Percentiles rank a stretch among this genome's conserved stretches.
Evolutionary conservation across 1,140 invertebrate genomes (phyloP).

Genomic region (Antheraea pernyi): DNA sequence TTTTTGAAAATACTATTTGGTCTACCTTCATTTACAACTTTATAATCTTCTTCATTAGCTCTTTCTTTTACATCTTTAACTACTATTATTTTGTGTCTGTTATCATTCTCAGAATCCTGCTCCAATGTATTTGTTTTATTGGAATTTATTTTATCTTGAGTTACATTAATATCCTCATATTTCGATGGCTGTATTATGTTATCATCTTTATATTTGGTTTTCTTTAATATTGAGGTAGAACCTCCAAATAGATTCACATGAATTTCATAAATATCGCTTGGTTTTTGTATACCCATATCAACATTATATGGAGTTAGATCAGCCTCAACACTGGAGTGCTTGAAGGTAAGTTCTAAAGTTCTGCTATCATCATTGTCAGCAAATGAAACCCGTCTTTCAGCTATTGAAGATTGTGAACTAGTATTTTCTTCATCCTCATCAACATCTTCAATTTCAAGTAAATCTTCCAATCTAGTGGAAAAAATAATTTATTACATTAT

Average conservation of each 20-base stretch:
- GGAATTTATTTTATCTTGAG: neutral
- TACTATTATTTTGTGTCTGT: conserved; percentile 39
- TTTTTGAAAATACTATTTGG: conserved; percentile 66
- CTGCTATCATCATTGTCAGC: conserved; percentile 60
- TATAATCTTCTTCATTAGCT: conserved; percentile 27
- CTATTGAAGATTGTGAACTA: conserved; percentile 20
- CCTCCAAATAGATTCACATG: conserved; percentile 46
- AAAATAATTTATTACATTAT: conserved; percentile 6
- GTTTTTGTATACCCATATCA: conserved; percentile 54
- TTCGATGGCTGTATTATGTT: conserved; percentile 2
- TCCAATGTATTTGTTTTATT: conserved; percentile 16
- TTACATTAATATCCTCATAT: no score
- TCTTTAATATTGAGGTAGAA: conserved; percentile 70
- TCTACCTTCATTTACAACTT: conserved; percentile 32
- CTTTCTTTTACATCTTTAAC: conserved; percentile 63
- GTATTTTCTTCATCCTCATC: conserved; percentile 30
- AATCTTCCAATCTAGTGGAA: conserved; percentile 50
- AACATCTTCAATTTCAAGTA: conserved; percentile 44
- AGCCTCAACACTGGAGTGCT: conserved; percentile 51
- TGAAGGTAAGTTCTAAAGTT: conserved; percentile 62
- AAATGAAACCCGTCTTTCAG: conserved; percentile 63
- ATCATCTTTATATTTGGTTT: conserved; percentile 45
- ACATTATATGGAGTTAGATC: conserved; percentile 38
- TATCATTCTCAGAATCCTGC: neutral
- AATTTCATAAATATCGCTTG: conserved; percentile 67